Evolutionary conservation across 2,888 invertebrate species (phyloP).

Genomic region (Amblyjoppa proteus): DNA sequence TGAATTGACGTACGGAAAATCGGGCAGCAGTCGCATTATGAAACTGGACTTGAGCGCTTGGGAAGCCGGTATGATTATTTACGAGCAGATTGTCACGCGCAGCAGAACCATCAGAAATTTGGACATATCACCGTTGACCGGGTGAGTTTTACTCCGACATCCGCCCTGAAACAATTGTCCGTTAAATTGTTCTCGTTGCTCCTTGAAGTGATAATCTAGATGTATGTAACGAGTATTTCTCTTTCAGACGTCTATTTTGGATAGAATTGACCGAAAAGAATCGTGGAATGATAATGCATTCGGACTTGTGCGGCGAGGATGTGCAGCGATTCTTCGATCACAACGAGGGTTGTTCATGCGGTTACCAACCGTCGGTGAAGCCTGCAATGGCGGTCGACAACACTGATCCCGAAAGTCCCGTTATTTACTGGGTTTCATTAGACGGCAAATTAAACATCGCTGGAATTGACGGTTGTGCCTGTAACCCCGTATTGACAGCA

Average conservation of each 20-base stretch:
- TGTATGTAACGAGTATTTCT: not conserved
- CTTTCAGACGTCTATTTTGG: constrained; percentile 90
- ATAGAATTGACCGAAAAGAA: constrained; percentile 89
- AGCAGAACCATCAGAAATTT: constrained; percentile 88
- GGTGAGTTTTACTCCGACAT: constrained; percentile 84
- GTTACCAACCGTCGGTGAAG: constrained; percentile 88
- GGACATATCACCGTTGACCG: constrained; percentile 91
- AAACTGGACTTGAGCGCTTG: constrained; percentile 88
- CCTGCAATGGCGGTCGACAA: constrained; percentile 90
- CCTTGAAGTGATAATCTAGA: not conserved
- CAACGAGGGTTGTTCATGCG: constrained; percentile 88
- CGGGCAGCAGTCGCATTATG: constrained; percentile 87
- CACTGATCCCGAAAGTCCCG: constrained; percentile 86
- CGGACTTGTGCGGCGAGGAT: constrained; percentile 87
- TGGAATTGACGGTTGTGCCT: constrained; percentile 89
- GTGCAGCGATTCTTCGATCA: constrained; percentile 87
- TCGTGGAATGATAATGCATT: constrained; percentile 88
- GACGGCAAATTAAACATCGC: constrained; percentile 88
- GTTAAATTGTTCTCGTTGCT: not conserved
- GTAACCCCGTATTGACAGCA: constrained; percentile 87
- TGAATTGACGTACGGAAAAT: constrained; percentile 86
- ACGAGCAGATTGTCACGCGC: constrained; percentile 86
- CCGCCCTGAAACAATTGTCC: too few species aligned
- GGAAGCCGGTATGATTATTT: constrained; percentile 85
- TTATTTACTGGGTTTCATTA: constrained; percentile 89